Evolutionary conservation across 2,113 vertebrate species (phyloP).

Genomic region (Megaleporinus macrocephalus): DNA sequence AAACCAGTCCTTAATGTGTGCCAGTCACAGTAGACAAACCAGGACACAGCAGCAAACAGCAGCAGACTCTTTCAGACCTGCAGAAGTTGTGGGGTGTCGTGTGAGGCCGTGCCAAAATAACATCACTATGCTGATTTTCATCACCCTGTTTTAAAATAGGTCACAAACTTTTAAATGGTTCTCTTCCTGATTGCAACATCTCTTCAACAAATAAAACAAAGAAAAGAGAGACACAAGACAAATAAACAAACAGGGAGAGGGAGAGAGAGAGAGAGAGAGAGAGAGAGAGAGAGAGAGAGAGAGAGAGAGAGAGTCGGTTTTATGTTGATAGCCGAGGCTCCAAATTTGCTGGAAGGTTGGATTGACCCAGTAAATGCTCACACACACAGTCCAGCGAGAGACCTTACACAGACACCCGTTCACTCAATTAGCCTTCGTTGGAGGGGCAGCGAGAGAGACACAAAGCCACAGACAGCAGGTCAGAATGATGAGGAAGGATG

Average conservation of each 20-base stretch:
- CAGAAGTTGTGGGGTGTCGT: too few relatives aligned
- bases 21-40: too few relatives aligned
- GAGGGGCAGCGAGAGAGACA: conserved; percentile 14
- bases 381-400: conserved; percentile 3
- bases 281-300: too few relatives aligned
- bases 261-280: too few relatives aligned
- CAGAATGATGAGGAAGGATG: conserved; percentile 21
- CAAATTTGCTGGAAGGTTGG: conserved; percentile 44
- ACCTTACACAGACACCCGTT: conserved; percentile 11
- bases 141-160: too few relatives aligned
- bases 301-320: not conserved
- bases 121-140: not conserved
- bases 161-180: not conserved
- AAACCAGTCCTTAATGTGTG: too few relatives aligned
- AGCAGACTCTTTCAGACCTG: too few relatives aligned
- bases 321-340: conserved; percentile 7
- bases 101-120: too few relatives aligned
- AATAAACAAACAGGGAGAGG: too few relatives aligned
- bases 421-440: conserved; percentile 38
- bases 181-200: not conserved
- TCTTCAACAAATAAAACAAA: not conserved
- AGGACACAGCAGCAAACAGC: too few relatives aligned
- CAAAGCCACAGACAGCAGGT: not conserved
- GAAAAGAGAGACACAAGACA: not conserved
- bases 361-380: conserved; percentile 43